Base-by-base conservation (phyloP, 64 coral and sea anemone genomes). In the Actinia equina region DNA sequence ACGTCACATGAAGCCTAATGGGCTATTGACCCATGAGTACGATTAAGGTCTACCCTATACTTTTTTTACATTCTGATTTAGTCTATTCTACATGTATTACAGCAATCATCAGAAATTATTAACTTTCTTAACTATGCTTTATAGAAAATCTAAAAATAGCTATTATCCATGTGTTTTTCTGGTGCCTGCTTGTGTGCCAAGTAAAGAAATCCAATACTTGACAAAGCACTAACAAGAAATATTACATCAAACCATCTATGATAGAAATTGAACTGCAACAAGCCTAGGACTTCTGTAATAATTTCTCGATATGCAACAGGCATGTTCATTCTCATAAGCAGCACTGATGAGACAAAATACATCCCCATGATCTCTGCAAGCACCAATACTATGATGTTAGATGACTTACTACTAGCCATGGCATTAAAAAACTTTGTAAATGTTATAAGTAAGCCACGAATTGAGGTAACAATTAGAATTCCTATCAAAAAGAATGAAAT, bases 231-330 rank as follows among this genome's bases (percentile, higher is more conserved):
- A 63, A 99, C 87, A 37, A 99, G 82, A 85, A 99, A 99, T 20
- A 99, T 99, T 23, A 99, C 93, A 89, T 99, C 97, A 99, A 99
- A 99, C 97, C 97, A 99, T 18, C 97, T 93, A 90, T 99, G 97
- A 64, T 99, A 99, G 59, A 99, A 99, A 87, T 93, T 90, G 86
- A 99, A 99, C 86, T 99, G 97, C 55, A 99, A 86, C 51, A 95
- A 89, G 43, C 97, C 97, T 74, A 99, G 91, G 8, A 99, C 97
- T 67, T 99, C 89, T 63, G 97, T 99, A 27, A 99, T 99, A 3
- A 99, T 99, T 80, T 93, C 90, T 37, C 97, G 77, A 74, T 99
- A 99, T 63, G 94, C 91, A 20, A 87, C 91, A 49, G 97, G 97
- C 97, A 99, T 99, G 82, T 99, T 99, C 97, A 99, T 99, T 23